Evolutionary conservation across 2,113 vertebrate genomes (phyloP).

Genomic region (Spea multiplicata): DNA sequence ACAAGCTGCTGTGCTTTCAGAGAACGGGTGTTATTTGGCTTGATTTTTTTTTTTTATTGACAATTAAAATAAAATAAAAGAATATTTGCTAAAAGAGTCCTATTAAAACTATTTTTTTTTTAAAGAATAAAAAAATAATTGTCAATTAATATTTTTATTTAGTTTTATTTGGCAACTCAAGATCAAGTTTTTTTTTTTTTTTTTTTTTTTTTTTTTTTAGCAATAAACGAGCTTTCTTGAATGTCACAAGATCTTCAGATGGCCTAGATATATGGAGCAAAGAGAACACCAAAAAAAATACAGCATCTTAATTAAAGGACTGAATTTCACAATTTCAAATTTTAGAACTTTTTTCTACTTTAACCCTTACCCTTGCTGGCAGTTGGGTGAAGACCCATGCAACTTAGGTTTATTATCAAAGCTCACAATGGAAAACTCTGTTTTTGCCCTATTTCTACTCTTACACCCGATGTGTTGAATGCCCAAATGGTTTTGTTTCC

Average conservation of each 20-base stretch:
- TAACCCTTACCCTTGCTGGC: background rate
- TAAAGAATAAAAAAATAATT: background rate
- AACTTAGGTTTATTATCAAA: too few species aligned
- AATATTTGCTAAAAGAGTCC: background rate
- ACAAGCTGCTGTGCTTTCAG: conserved; percentile 57
- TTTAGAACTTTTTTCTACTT: background rate
- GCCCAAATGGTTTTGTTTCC: too few species aligned
- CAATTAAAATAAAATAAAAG: conserved; percentile 52
- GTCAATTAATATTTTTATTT: background rate
- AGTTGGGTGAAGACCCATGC: background rate
- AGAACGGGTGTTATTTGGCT: conserved; percentile 57
- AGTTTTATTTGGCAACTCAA: background rate
- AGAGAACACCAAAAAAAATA: background rate
- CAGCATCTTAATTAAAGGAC: too few species aligned
- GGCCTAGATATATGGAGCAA: background rate
- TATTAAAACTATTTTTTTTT: background rate
- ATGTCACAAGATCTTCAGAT: background rate
- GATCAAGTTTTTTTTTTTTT: background rate
- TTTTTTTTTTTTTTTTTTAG: background rate
- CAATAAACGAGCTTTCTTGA: background rate
- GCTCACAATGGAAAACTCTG: too few species aligned
- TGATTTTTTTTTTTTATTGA: conserved; percentile 49
- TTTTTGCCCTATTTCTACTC: too few species aligned
- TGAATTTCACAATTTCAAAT: too few species aligned
- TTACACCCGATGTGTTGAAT: too few species aligned